Percentiles rank a stretch among this genome's conserved stretches.
Evolutionary conservation across 2,797 vertebrate genomes (phyloP).

Genomic region (Channa striata): DNA sequence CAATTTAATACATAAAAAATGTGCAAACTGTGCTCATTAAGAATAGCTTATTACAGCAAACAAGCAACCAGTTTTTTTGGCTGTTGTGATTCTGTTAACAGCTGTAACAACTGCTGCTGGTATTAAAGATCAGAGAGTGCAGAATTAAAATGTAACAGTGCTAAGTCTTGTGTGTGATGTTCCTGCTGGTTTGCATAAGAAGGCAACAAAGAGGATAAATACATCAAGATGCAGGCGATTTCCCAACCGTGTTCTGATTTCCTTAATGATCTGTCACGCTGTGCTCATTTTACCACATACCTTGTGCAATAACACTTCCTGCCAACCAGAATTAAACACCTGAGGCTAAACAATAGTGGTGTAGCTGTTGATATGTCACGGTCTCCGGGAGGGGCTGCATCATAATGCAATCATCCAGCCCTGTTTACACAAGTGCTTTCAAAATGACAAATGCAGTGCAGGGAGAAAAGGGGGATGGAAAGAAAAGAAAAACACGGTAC

Average conservation of each 20-base stretch:
- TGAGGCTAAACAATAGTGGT: slow-evolving; percentile 75
- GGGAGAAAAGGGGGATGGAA: slow-evolving; percentile 54
- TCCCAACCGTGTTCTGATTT: slow-evolving; percentile 60
- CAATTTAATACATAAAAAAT: slow-evolving; percentile 11
- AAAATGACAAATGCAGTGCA: slow-evolving; percentile 62
- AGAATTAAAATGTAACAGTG: not conserved
- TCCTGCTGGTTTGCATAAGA: slow-evolving; percentile 25
- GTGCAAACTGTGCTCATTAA: slow-evolving; percentile 8
- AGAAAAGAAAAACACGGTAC: slow-evolving; percentile 32
- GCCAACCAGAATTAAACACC: slow-evolving; percentile 78
- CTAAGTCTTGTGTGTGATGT: not conserved
- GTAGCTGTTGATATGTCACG: slow-evolving; percentile 59
- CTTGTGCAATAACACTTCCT: slow-evolving; percentile 77
- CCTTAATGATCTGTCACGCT: slow-evolving; percentile 56
- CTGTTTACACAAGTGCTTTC: slow-evolving; percentile 79
- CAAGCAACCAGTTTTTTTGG: not conserved
- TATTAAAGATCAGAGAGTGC: not conserved
- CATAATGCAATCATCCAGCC: slow-evolving; percentile 67
- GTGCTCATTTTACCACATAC: slow-evolving; percentile 62
- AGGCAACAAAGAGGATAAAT: slow-evolving; percentile 17
- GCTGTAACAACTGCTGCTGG: not conserved
- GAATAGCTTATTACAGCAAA: not conserved
- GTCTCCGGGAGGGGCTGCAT: slow-evolving; percentile 71
- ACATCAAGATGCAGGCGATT: slow-evolving; percentile 49
- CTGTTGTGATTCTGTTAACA: slow-evolving; percentile 23